Percentiles rank a stretch among this genome's conserved stretches.
phyloP scores from a whole-genome alignment of 2,888 invertebrate species.

The Dyspetes luteomarginatus region DNA sequence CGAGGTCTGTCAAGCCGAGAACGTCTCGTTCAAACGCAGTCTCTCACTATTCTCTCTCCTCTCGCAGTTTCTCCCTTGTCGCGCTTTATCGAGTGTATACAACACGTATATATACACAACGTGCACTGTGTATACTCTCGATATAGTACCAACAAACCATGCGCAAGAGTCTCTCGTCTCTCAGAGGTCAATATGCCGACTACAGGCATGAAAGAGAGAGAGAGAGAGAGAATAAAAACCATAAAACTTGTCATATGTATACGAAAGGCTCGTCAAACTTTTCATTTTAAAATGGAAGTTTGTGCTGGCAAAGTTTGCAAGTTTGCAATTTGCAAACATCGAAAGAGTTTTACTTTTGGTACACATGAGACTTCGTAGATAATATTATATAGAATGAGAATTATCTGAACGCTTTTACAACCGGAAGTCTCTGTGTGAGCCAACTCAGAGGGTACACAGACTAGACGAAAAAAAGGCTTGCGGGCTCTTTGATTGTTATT shows the following conservation, averaged over 20 bases:
- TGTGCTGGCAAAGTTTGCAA: conserved; percentile 7
- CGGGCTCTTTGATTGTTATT: no score
- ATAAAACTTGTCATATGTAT: conserved; percentile 23
- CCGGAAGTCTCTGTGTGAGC: conserved; percentile 22
- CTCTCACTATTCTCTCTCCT: not conserved
- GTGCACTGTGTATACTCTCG: conserved; percentile 40
- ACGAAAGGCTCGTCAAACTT: conserved; percentile 48
- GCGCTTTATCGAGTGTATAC: conserved; percentile 53
- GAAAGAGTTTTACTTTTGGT: not conserved
- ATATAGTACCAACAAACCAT: conserved; percentile 34
- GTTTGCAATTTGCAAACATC: conserved; percentile 54
- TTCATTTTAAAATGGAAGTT: not conserved
- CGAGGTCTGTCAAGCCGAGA: conserved; percentile 50
- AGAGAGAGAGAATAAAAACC: not conserved
- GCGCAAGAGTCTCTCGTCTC: conserved; percentile 23
- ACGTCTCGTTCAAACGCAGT: conserved; percentile 38
- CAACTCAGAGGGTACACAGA: no score
- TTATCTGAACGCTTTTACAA: not conserved
- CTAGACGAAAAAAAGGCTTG: no score
- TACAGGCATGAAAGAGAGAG: not conserved
- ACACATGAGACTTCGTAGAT: not conserved
- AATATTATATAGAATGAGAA: not conserved
- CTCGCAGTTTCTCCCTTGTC: conserved; percentile 3
- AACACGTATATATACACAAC: conserved; percentile 31
- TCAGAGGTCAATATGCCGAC: not conserved